Percentiles rank a stretch among this genome's conserved stretches.
phyloP scores from a whole-genome alignment of 37 sponge, comb jelly and placozoan genomes.

The Haliclona indistincta region DNA sequence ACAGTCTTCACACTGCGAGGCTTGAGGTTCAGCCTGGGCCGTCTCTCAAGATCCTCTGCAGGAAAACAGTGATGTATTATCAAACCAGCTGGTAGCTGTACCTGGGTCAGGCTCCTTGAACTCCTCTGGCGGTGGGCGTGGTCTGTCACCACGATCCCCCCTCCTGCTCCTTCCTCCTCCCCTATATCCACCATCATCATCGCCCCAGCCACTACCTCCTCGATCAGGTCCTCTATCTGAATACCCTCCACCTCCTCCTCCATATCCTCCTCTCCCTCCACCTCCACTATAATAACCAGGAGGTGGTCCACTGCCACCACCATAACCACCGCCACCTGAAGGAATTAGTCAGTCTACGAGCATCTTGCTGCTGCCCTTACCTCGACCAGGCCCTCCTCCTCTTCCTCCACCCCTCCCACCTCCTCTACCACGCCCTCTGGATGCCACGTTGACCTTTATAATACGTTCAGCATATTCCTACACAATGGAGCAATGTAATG shows the following conservation, averaged over 20 bases:
- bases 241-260: constrained; percentile 29
- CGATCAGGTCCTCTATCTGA: constrained; percentile 20
- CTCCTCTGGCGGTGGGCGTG: constrained; percentile 38
- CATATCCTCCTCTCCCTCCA: constrained; percentile 29
- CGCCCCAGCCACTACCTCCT: constrained; percentile 19
- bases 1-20: constrained; percentile 82
- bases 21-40: constrained; percentile 83
- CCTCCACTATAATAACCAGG: constrained; percentile 5
- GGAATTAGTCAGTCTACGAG: neutral
- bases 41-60: constrained; percentile 68
- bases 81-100: neutral
- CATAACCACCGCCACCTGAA: neutral
- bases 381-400: constrained; percentile 57
- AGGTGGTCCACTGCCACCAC: neutral
- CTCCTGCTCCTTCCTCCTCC: constrained; percentile 16
- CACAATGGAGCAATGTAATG: neutral
- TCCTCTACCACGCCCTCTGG: constrained; percentile 51
- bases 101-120: constrained; percentile 74
- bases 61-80: neutral
- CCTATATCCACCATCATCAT: constrained; percentile 6
- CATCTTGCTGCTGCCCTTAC: neutral
- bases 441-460: constrained; percentile 66
- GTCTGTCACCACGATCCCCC: too few relatives aligned
- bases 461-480: constrained; percentile 63
- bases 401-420: constrained; percentile 49